Evolutionary conservation across 2,113 vertebrate species (phyloP).

Genomic region (Probosciger aterrimus): DNA sequence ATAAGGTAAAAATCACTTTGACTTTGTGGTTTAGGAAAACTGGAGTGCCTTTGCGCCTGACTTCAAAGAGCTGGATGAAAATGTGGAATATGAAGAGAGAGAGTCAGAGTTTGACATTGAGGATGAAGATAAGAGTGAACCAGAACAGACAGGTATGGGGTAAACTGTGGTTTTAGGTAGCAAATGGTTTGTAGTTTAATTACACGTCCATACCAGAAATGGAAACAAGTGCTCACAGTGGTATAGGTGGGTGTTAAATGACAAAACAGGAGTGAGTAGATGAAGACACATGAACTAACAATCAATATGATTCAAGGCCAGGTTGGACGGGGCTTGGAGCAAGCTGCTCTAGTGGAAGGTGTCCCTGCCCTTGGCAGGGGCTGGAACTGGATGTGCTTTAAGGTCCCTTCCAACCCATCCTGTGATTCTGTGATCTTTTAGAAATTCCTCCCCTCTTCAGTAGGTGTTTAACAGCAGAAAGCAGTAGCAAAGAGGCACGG

Average conservation of each 20-base stretch:
- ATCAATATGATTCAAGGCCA: not conserved
- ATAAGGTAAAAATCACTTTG: not conserved
- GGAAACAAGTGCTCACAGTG: not conserved
- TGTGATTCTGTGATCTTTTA: not conserved
- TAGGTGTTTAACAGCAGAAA: not conserved
- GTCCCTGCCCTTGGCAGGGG: not conserved
- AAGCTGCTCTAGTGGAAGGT: not conserved
- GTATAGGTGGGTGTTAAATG: rapidly evolving
- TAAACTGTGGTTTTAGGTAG: not conserved
- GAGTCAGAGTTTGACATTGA: conserved; percentile 99
- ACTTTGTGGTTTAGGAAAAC: conserved; percentile 85
- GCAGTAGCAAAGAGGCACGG: not conserved
- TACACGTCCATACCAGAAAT: not conserved
- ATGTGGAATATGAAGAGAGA: conserved; percentile 96
- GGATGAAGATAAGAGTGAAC: conserved; percentile 98
- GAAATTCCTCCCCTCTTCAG: not conserved
- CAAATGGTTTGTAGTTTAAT: too few species aligned
- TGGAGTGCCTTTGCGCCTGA: conserved; percentile 99
- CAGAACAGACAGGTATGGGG: conserved; percentile 90
- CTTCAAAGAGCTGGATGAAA: conserved; percentile 98
- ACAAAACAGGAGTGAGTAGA: not conserved
- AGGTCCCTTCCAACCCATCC: not conserved
- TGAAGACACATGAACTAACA: not conserved
- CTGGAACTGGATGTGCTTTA: not conserved
- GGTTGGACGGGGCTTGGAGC: not conserved